These are phyloP conservation scores for Tuta absoluta DNA, from an alignment of 2,888 invertebrate genomes.

Conservation along the genomic window DNA sequence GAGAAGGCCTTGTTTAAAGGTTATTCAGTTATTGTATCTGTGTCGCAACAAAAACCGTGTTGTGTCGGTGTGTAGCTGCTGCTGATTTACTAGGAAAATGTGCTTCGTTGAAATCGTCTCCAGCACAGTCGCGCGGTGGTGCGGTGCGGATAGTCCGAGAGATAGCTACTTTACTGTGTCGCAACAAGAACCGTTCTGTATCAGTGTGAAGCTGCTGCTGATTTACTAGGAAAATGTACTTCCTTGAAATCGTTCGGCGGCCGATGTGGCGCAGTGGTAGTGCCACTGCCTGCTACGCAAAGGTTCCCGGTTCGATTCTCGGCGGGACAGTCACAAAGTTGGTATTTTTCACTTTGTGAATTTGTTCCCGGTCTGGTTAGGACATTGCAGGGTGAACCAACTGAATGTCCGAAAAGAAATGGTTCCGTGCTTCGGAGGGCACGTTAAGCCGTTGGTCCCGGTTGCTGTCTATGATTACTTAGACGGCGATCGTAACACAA, in stretches of 20 bases:
- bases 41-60: constrained; percentile 11
- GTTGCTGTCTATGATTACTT: too few relatives aligned
- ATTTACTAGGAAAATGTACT: constrained; percentile 65
- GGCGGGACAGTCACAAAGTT: too few relatives aligned
- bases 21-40: constrained; percentile 10
- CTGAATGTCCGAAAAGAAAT: too few relatives aligned
- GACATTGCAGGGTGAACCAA: too few relatives aligned
- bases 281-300: too few relatives aligned
- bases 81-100: constrained; percentile 60
- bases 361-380: too few relatives aligned
- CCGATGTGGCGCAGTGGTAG: constrained; percentile 23
- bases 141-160: constrained; percentile 32
- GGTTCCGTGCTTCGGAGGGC: too few relatives aligned
- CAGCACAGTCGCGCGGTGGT: constrained; percentile 22
- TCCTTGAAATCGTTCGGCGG: constrained; percentile 52
- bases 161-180: background rate
- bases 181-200: constrained; percentile 11
- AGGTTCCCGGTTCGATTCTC: too few relatives aligned
- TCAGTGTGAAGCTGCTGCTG: background rate
- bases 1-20: constrained; percentile 18
- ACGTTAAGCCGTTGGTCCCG: too few relatives aligned
- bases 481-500: too few relatives aligned
- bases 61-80: background rate
- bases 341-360: too few relatives aligned
- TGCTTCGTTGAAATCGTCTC: constrained; percentile 57